phyloP scores from a whole-genome alignment of 1,140 invertebrate species.

The Aphis gossypii region DNA sequence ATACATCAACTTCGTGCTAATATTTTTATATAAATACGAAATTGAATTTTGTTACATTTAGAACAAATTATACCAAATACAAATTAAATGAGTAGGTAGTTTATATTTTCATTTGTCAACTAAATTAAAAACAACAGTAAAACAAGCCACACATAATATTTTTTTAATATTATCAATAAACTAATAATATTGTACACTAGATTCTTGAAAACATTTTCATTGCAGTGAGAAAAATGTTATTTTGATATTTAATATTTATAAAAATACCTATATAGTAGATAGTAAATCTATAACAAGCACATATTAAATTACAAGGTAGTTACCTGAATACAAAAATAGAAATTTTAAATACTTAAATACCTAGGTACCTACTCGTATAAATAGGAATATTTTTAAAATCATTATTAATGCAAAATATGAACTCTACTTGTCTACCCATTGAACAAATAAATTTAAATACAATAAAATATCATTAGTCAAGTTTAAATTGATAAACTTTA shows the following conservation, averaged over 20 bases:
- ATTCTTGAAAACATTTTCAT: no score
- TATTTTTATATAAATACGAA: neutral
- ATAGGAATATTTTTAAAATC: neutral
- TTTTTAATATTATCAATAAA: no score
- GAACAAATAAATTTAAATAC: neutral
- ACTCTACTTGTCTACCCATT: neutral
- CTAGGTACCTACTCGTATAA: neutral
- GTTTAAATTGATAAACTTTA: no score
- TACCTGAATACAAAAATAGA: neutral
- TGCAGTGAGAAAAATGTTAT: no score
- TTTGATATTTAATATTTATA: neutral
- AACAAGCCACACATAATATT: no score
- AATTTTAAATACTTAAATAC: neutral
- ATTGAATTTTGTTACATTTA: neutral
- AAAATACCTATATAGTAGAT: neutral
- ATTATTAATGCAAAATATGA: no score
- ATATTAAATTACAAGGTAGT: no score
- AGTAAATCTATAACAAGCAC: neutral
- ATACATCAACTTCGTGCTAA: neutral
- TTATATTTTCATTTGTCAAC: no score
- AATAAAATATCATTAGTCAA: no score
- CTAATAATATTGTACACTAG: no score
- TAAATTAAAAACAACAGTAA: no score
- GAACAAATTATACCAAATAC: no score
- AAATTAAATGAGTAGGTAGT: neutral